Base-by-base conservation (phyloP, 2,113 vertebrate species). In the Diglossa brunneiventris region DNA sequence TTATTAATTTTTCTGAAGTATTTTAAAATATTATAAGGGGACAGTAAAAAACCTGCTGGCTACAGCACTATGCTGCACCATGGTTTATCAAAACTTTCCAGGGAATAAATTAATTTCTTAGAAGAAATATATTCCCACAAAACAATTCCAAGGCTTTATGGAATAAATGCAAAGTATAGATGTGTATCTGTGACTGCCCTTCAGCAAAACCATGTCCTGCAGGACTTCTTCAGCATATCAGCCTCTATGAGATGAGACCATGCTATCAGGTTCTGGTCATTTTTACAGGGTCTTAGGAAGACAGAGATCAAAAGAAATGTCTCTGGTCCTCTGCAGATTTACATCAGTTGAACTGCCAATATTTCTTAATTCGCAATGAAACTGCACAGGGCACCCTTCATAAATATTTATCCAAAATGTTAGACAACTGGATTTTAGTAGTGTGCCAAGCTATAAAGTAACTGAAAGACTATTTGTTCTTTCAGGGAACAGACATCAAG, bases 221-320 rank as follows among this genome's bases (percentile, higher is more conserved):
- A 55, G 44, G 62, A 82, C 35, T 62, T 11, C 20, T 35, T 90
- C 74, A 63, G 83, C 33, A 88, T 28, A 91, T 79, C 74, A 98
- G 97, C 92, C 95, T 85, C 80, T 64, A 55, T 61, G 52, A 94
- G 94, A 93, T 61, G 89, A 91, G 97, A 95, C 95, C 94, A 76
- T 15, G 62, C 80, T 95, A 95, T 98, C 97, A 97, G 93, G 95
- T 92, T 91, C 94, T 97, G 90, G 92, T 96, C 96, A 96, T 97
- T 98, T 97, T 97, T 97, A 97, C 84, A 97, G 96, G 95, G 96
- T 94, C 96, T 97, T 95, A 93, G 75, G 81, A 96, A 95, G 97
- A 97, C 67, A 95, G 90, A 97, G 97, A 98, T 98, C 97, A 98
- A 98, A 98, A 94, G 89, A 95, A 96, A 97, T 95, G 88, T 97